A percentile compares a stretch with the other conserved stretches of the same genome.
Conservation (phyloP, 2,113 vertebrate genomes). For the Antigone vipio region DNA sequence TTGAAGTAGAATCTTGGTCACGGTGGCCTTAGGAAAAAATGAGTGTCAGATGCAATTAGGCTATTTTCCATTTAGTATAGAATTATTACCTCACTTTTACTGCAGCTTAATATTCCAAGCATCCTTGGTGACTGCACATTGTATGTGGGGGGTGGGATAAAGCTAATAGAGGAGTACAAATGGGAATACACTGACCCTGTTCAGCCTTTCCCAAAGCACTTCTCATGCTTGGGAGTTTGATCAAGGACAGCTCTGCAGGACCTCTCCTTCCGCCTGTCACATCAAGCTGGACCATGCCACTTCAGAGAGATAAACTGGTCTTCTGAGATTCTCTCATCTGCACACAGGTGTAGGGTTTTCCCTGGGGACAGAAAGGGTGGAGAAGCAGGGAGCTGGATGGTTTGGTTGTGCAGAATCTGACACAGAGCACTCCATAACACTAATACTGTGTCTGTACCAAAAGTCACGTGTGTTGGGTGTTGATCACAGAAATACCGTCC, state of each 20-base stretch:
- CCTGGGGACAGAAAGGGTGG: neutral
- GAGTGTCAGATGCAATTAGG: neutral
- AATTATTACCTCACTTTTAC: neutral
- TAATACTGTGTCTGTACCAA: neutral
- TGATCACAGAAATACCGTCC: neutral
- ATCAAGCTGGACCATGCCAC: too few relatives aligned
- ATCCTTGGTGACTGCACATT: neutral
- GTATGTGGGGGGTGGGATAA: neutral
- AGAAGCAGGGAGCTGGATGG: neutral
- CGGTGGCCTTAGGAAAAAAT: neutral
- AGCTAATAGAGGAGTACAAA: neutral
- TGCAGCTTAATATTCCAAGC: neutral
- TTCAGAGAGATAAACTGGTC: neutral
- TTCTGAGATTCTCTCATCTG: neutral
- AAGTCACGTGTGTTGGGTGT: accelerated
- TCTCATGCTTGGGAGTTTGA: neutral
- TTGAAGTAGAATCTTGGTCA: neutral
- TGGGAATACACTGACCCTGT: neutral
- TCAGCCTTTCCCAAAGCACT: neutral
- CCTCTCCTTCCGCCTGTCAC: neutral
- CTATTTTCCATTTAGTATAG: neutral
- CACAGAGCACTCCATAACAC: accelerated
- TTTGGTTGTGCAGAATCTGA: neutral
- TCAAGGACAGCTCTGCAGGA: neutral
- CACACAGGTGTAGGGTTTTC: neutral